Percentiles rank a stretch among this genome's conserved stretches.
These are phyloP conservation scores for Salminus brasiliensis DNA, from an alignment of 2,113 vertebrate genomes.

Conservation along the genomic window DNA sequence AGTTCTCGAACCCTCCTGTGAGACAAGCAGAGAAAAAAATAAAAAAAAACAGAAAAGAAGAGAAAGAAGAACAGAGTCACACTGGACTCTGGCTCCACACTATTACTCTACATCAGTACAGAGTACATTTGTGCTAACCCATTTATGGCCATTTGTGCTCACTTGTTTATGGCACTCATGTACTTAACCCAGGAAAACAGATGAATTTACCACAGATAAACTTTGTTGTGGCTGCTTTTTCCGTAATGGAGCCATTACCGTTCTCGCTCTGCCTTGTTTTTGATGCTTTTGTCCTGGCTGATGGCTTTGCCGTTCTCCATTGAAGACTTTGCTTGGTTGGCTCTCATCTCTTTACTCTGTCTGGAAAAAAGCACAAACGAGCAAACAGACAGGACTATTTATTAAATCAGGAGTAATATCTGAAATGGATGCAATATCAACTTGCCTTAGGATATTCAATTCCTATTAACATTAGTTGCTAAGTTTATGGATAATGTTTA, in stretches of 20 bases:
- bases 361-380: conserved; percentile 65
- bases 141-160: background rate
- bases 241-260: conserved; percentile 75
- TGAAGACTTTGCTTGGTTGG: conserved; percentile 96
- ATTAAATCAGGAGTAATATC: conserved; percentile 34
- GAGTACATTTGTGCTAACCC: background rate
- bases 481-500: conserved; percentile 28
- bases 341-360: conserved; percentile 96
- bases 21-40: conserved; percentile 14
- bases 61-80: background rate
- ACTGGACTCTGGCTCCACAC: background rate
- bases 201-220: background rate
- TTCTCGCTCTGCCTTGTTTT: conserved; percentile 98
- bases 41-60: no score
- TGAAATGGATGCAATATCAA: conserved; percentile 28
- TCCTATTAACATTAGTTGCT: conserved; percentile 26
- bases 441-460: conserved; percentile 36
- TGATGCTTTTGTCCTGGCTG: conserved; percentile 97
- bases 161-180: background rate
- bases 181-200: background rate
- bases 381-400: conserved; percentile 6
- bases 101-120: background rate
- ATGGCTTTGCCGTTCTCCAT: conserved; percentile 99
- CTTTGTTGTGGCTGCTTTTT: background rate
- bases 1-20: conserved; percentile 93